These are phyloP conservation scores for Apostichopus japonicus DNA, from an alignment of 35 echinoderm and acorn worm genomes.

Conservation along the genomic window DNA sequence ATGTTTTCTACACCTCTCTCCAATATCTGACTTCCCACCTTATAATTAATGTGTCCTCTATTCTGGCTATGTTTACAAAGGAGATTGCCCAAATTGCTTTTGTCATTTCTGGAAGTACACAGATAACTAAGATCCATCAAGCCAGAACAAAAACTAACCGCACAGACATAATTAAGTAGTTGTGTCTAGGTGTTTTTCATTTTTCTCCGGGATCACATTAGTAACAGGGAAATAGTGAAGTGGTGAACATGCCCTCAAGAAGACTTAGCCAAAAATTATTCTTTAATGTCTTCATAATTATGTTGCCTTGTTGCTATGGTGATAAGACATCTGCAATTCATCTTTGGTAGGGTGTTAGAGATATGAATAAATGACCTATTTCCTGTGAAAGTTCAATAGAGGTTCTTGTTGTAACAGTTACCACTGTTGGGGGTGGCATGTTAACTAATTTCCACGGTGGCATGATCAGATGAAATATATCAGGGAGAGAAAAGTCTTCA, in stretches of 20 bases:
- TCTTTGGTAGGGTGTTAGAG: neutral
- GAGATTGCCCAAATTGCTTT: neutral
- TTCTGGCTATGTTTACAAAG: neutral
- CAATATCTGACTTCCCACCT: neutral
- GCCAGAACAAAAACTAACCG: no score
- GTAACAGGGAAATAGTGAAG: neutral
- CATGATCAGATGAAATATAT: no score
- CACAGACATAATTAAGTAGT: neutral
- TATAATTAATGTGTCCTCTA: neutral
- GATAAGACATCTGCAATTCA: neutral
- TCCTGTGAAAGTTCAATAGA: neutral
- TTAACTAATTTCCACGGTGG: neutral
- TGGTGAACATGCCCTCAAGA: neutral
- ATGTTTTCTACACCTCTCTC: neutral
- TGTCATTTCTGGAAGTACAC: constrained; percentile 2
- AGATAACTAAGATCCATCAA: neutral
- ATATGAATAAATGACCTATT: neutral
- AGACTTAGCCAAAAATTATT: neutral
- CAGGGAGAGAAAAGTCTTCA: no score
- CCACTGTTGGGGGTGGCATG: neutral
- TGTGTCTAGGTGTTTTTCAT: neutral
- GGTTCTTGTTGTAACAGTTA: neutral
- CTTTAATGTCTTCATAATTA: neutral
- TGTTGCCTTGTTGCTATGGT: neutral
- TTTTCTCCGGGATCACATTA: neutral